Conservation (phyloP, 2,888 invertebrate genomes). For the Cetonia aurata region DNA sequence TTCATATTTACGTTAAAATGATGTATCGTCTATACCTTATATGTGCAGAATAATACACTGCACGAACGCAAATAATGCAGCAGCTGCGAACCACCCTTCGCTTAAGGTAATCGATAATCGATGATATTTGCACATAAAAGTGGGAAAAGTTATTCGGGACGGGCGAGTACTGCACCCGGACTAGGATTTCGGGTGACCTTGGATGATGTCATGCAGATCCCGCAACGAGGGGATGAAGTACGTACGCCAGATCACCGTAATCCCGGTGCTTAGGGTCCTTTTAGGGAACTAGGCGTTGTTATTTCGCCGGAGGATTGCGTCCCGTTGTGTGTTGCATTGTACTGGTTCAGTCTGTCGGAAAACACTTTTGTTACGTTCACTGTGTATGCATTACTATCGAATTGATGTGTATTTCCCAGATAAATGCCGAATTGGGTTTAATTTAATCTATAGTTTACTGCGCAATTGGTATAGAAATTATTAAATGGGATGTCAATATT, state of each 20-base stretch:
- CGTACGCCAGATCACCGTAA: slow-evolving; percentile 1
- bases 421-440: too few relatives aligned
- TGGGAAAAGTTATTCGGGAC: slow-evolving; percentile 29
- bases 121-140: slow-evolving; percentile 38
- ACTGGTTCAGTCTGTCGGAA: slow-evolving; percentile 10
- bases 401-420: too few relatives aligned
- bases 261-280: slow-evolving; percentile 4
- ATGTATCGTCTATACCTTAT: slow-evolving; percentile 23
- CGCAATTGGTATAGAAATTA: too few relatives aligned
- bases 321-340: background rate
- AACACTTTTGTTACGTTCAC: slow-evolving; percentile 11
- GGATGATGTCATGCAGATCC: slow-evolving; percentile 37
- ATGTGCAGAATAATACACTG: background rate
- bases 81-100: slow-evolving; percentile 40
- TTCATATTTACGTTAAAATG: slow-evolving; percentile 27
- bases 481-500: too few relatives aligned
- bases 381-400: background rate
- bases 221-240: background rate
- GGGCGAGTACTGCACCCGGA: slow-evolving; percentile 1
- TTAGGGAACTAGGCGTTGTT: slow-evolving; percentile 9
- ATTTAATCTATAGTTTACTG: too few relatives aligned
- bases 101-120: slow-evolving; percentile 42
- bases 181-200: slow-evolving; percentile 21
- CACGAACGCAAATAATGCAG: slow-evolving; percentile 31
- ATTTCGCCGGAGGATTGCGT: slow-evolving; percentile 18